Conservation (phyloP, 2,797 vertebrate genomes). For the Sebastes steindachneri region DNA sequence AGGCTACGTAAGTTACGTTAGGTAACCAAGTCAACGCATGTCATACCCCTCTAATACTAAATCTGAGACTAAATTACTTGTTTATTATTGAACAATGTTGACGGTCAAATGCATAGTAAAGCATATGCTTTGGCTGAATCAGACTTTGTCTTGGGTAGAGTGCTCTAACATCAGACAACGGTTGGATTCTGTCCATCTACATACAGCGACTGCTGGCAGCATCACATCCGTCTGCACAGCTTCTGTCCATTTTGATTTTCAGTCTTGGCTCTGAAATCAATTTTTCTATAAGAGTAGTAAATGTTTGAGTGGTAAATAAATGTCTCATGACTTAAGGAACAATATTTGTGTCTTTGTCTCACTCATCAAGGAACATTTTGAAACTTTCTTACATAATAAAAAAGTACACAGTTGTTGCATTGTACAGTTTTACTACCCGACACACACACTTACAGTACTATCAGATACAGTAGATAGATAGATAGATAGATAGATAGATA, state of each 20-base stretch:
- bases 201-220: background rate
- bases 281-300: background rate
- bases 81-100: background rate
- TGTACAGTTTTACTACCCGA: constrained; percentile 53
- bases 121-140: background rate
- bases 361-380: background rate
- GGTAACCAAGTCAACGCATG: background rate
- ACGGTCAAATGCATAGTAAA: background rate
- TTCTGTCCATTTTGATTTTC: background rate
- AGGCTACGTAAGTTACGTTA: no score
- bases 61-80: background rate
- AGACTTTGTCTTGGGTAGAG: background rate
- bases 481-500: constrained; percentile 28
- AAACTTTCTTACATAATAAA: background rate
- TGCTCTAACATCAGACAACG: background rate
- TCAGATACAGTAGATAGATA: constrained; percentile 11
- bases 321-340: background rate
- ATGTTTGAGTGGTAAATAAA: constrained; percentile 25
- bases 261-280: background rate
- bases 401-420: constrained; percentile 9
- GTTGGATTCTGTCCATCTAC: background rate
- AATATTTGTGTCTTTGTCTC: background rate
- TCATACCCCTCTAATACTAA: background rate
- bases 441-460: background rate
- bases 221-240: background rate